These are phyloP conservation scores for Erebia ligea DNA, from an alignment of 2,888 invertebrate species.

Conservation along the genomic window DNA sequence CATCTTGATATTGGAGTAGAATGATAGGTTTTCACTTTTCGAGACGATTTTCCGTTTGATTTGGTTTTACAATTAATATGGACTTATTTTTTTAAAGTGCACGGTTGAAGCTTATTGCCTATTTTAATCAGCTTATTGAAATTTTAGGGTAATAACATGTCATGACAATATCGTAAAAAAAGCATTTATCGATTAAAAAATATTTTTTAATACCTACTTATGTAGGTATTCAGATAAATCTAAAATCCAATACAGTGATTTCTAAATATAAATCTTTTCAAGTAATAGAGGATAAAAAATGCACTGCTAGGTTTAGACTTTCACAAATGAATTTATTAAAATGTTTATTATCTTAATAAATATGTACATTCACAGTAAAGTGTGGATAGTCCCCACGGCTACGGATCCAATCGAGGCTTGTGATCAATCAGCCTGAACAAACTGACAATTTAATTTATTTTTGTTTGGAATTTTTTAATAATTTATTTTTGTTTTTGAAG, in stretches of 20 bases:
- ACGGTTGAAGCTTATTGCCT: no score
- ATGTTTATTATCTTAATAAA: not conserved
- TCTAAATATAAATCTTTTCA: no score
- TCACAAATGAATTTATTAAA: not conserved
- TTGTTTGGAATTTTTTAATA: constrained; percentile 27
- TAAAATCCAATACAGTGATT: no score
- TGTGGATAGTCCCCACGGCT: constrained; percentile 9
- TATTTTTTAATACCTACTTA: no score
- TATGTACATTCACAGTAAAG: not conserved
- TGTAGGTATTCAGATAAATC: no score
- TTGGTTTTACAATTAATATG: no score
- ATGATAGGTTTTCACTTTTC: not conserved
- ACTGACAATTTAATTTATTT: constrained; percentile 48
- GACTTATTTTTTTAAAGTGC: no score
- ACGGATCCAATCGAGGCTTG: constrained; percentile 41
- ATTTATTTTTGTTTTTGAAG: constrained; percentile 22
- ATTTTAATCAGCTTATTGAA: no score
- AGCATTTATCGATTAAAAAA: no score
- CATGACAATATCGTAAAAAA: no score
- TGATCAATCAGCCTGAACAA: constrained; percentile 51
- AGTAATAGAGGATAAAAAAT: not conserved
- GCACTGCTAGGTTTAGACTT: not conserved
- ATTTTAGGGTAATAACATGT: no score
- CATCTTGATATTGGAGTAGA: not conserved
- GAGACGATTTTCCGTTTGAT: no score